These are phyloP conservation scores for Drosophila antonietae DNA, from an alignment of 2,888 invertebrate species.

Conservation along the genomic window DNA sequence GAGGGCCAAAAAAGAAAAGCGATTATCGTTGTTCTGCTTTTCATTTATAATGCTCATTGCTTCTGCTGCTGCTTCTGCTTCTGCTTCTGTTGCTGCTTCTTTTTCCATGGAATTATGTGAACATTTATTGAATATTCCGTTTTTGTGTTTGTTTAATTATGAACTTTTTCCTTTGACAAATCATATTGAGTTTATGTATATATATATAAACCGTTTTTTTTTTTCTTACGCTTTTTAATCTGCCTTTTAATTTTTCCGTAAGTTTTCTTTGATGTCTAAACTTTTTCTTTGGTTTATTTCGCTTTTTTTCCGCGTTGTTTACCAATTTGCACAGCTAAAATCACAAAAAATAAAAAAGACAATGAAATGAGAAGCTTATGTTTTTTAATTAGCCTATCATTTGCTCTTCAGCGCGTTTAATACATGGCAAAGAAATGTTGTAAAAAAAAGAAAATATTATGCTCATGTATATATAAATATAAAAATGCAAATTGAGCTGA, in stretches of 20 bases:
- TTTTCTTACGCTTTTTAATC: slow-evolving; percentile 62
- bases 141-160: slow-evolving; percentile 80
- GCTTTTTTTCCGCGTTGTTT: slow-evolving; percentile 49
- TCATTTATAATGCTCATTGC: slow-evolving; percentile 34
- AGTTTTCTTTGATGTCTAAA: slow-evolving; percentile 74
- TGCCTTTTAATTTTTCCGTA: slow-evolving; percentile 69
- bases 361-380: slow-evolving; percentile 36
- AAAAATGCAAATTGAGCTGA: neutral
- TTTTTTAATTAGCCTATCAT: slow-evolving; percentile 68
- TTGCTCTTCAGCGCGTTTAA: slow-evolving; percentile 39
- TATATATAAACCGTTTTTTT: slow-evolving; percentile 24
- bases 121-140: slow-evolving; percentile 76
- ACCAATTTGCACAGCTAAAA: slow-evolving; percentile 53
- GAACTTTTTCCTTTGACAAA: slow-evolving; percentile 74
- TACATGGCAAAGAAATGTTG: slow-evolving; percentile 5
- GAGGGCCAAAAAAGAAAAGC: slow-evolving; percentile 23
- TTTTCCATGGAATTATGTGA: slow-evolving; percentile 28
- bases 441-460: neutral
- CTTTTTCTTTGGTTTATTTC: slow-evolving; percentile 53
- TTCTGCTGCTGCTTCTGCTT: slow-evolving; percentile 3
- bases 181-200: slow-evolving; percentile 41
- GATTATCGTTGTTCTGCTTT: slow-evolving; percentile 65
- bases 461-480: neutral
- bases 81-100: no score
- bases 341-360: slow-evolving; percentile 14